Evolutionary conservation across 2,888 invertebrate genomes (phyloP), one percentile per base, ranked within the genome.

Genomic region (Lutraria lutraria): DNA sequence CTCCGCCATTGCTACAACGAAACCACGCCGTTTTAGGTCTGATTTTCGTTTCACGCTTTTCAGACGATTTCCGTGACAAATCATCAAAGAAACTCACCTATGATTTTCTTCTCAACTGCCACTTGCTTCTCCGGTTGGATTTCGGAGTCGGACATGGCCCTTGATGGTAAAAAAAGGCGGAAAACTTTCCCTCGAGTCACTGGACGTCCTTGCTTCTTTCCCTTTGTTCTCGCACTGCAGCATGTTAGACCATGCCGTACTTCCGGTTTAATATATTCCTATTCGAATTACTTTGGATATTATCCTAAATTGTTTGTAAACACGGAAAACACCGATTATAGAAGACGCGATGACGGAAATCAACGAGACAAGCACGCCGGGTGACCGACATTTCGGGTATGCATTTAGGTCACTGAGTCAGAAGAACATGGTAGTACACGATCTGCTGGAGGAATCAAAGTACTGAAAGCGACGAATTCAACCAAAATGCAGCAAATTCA

Each of bases 81-180:
- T 54, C 63, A n/a, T 12, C 54, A 29, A 25, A 72, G 76, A 83
- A 53, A 29, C 92, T 90, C 94, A 96, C 96, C 95, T 88, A 96
- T 94, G 82, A 95, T 89, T 93, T 95, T 98, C 97, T 99, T 98
- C 97, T 98, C 98, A 97, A 97, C 91, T 88, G 91, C 95, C 92
- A 94, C 94, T 97, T 95, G 94, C 97, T 97, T 97, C 97, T 98
- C 97, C 97, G 98, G 98, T 97, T 98, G 98, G 97, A 98, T 98
- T 97, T 98, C 98, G 98, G 98, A 98, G 98, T 99, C 99, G 98
- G 98, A 98, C 99, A 99, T 99, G 98, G 98, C 96, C 93, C 92
- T 93, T 93, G 95, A 95, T 95, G 95, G 94, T 95, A 95, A 94
- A 93, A 83, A 93, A 89, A 93, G 93, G 93, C 93, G 93, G 93